A percentile compares a stretch with the other conserved stretches of the same genome.
Evolutionary conservation across 2,888 invertebrate species (phyloP).

Genomic region (Platycnemis pennipes): DNA sequence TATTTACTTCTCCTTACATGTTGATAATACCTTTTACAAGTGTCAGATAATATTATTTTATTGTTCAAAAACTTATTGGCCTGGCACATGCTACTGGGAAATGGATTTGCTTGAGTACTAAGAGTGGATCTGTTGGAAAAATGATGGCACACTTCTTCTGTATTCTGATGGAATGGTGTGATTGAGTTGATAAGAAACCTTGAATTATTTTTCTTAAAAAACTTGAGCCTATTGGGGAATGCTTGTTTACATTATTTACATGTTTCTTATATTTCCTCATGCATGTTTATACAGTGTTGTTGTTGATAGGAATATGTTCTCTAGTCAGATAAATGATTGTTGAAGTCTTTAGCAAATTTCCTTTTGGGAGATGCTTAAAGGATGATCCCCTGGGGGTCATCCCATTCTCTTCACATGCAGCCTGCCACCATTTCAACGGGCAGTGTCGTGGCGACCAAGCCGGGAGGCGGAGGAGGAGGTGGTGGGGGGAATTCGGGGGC

Average conservation of each 20-base stretch:
- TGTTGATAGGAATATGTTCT: background rate
- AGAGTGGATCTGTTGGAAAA: conserved; percentile 52
- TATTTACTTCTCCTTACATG: background rate
- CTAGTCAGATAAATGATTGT: background rate
- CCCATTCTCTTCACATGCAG: conserved; percentile 70
- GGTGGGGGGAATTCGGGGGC: conserved; percentile 81
- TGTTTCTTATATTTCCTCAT: background rate
- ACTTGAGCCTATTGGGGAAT: conserved; percentile 7
- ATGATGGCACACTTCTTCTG: conserved; percentile 43
- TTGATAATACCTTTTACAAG: background rate
- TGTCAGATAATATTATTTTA: background rate
- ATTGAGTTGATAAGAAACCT: background rate
- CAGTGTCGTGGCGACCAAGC: conserved; percentile 83
- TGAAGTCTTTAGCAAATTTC: background rate
- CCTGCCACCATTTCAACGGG: conserved; percentile 79
- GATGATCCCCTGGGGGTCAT: conserved; percentile 41
- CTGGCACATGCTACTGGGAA: conserved; percentile 55
- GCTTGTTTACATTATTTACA: background rate
- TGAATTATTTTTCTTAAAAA: background rate
- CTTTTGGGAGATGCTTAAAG: conserved; percentile 57
- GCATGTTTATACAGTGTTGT: conserved; percentile 22
- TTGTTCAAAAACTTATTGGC: background rate
- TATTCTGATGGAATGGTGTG: conserved; percentile 57
- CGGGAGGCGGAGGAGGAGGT: conserved; percentile 84
- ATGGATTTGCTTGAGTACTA: conserved; percentile 52